Percentiles rank a stretch among this genome's conserved stretches.
Evolutionary conservation across 2,797 vertebrate species (phyloP).

Genomic region (Trachurus trachurus): DNA sequence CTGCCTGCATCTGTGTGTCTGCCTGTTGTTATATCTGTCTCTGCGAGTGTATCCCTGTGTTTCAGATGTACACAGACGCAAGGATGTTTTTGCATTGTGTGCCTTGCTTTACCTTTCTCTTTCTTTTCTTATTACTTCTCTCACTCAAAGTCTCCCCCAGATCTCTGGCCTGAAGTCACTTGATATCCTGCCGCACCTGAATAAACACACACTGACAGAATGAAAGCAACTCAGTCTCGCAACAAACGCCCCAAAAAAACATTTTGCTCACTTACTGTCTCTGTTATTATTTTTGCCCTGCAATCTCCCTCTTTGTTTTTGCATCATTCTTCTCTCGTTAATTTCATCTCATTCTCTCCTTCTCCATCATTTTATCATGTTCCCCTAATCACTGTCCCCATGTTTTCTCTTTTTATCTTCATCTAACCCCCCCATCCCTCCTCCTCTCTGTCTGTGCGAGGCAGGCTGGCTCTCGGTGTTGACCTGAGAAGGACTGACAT

Average conservation of each 20-base stretch:
- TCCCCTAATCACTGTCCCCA: constrained; percentile 70
- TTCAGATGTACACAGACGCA: constrained; percentile 41
- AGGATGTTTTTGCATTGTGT: constrained; percentile 46
- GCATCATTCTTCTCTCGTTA: constrained; percentile 34
- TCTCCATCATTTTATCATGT: constrained; percentile 64
- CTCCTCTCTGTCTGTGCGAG: constrained; percentile 60
- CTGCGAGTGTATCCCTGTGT: constrained; percentile 42
- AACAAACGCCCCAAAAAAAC: constrained; percentile 51
- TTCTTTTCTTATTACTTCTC: constrained; percentile 49
- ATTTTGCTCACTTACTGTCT: constrained; percentile 51
- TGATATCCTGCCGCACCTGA: constrained; percentile 66
- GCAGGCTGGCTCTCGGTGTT: constrained; percentile 79
- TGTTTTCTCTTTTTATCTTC: constrained; percentile 73
- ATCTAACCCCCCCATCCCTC: constrained; percentile 36
- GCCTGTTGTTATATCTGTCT: constrained; percentile 49
- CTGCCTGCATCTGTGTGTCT: constrained; percentile 20
- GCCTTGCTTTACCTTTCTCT: constrained; percentile 37
- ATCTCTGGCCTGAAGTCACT: constrained; percentile 68
- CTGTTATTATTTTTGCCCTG: constrained; percentile 49
- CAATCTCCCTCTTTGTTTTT: constrained; percentile 27
- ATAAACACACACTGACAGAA: constrained; percentile 64
- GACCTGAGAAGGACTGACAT: constrained; percentile 88
- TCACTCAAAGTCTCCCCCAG: constrained; percentile 49
- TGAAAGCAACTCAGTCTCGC: constrained; percentile 51
- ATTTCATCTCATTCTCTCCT: constrained; percentile 35